These are phyloP conservation scores for Leptarthrus brevirostris DNA, from an alignment of 2,888 invertebrate genomes.

Conservation along the genomic window DNA sequence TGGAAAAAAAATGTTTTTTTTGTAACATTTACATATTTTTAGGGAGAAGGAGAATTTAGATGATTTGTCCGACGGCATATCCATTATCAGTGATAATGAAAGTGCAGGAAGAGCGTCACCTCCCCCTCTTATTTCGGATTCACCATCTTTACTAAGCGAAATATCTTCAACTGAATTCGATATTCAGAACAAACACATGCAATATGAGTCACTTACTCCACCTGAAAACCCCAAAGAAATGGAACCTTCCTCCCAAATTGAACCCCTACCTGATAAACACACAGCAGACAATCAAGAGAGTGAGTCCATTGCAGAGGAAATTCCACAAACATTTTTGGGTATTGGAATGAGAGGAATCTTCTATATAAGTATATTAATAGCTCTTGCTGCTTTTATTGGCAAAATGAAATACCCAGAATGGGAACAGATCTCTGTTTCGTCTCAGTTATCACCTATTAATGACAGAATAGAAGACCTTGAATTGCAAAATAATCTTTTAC, in stretches of 20 bases:
- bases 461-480: conserved; percentile 61
- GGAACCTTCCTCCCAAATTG: background rate
- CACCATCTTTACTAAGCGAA: background rate
- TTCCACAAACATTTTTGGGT: background rate
- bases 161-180: background rate
- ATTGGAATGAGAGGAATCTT: conserved; percentile 56
- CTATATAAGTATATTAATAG: conserved; percentile 59
- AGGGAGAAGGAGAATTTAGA: conserved; percentile 55
- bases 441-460: conserved; percentile 29
- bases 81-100: conserved; percentile 65
- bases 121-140: conserved; percentile 52
- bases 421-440: conserved; percentile 55
- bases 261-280: background rate
- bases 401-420: conserved; percentile 60
- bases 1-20: no score
- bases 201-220: conserved; percentile 42
- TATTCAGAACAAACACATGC: background rate
- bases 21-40: conserved; percentile 65
- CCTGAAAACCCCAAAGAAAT: conserved; percentile 30
- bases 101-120: conserved; percentile 63
- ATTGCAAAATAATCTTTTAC: conserved; percentile 63
- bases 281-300: background rate
- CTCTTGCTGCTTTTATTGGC: conserved; percentile 60
- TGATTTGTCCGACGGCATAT: conserved; percentile 66
- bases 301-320: background rate